Conservation (phyloP, 2,888 invertebrate genomes). For the Panorpa germanica region DNA sequence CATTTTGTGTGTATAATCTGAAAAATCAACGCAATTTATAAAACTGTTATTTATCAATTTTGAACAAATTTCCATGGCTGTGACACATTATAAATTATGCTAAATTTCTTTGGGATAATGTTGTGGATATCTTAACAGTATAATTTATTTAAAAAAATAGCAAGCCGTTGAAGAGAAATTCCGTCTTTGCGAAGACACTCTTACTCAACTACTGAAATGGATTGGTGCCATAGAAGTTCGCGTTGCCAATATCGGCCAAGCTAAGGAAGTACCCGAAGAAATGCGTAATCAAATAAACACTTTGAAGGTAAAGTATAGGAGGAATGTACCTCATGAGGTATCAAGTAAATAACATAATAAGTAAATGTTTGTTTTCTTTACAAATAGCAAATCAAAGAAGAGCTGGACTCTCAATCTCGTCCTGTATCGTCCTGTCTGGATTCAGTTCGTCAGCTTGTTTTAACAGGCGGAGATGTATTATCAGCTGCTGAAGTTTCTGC, state of each 20-base stretch:
- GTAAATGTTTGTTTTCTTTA: slow-evolving; percentile 6
- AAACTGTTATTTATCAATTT: too few relatives aligned
- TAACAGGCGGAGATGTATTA: slow-evolving; percentile 79
- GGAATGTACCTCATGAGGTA: not conserved
- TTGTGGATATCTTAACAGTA: too few relatives aligned
- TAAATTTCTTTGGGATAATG: slow-evolving; percentile 11
- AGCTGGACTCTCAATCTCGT: slow-evolving; percentile 69
- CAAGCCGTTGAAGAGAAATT: slow-evolving; percentile 93
- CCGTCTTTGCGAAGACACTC: slow-evolving; percentile 73
- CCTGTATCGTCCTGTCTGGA: slow-evolving; percentile 73
- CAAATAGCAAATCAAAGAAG: slow-evolving; percentile 67
- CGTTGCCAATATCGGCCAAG: slow-evolving; percentile 68
- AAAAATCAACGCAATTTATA: too few relatives aligned
- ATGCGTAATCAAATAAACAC: slow-evolving; percentile 76
- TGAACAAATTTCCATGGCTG: too few relatives aligned
- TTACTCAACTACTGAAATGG: slow-evolving; percentile 74
- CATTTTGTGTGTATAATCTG: too few relatives aligned
- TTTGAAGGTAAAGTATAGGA: slow-evolving; percentile 42
- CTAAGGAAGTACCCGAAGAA: slow-evolving; percentile 72
- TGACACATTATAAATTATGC: too few relatives aligned
- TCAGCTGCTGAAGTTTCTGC: slow-evolving; percentile 80
- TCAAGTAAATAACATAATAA: not conserved
- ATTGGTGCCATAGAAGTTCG: slow-evolving; percentile 67
- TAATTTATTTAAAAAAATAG: slow-evolving; percentile 29
- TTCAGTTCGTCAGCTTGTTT: slow-evolving; percentile 74